Base-by-base conservation (phyloP, 2,888 invertebrate genomes). In the Chloroclystis v-ata region DNA sequence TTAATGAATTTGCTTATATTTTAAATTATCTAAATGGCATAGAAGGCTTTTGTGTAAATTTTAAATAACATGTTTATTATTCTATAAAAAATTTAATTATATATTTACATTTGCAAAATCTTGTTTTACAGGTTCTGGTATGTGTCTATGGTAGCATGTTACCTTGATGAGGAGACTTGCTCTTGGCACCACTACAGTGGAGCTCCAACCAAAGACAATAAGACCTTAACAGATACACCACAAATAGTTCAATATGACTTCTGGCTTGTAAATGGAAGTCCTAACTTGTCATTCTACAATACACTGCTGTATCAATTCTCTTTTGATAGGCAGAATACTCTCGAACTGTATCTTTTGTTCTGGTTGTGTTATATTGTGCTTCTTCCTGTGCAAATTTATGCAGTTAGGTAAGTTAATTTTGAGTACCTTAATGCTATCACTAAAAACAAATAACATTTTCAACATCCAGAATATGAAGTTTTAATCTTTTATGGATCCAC, bases 241-340 rank as follows among this genome's bases (percentile, higher is more conserved):
- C 85, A 86, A 55, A 74, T 59, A 28, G 61, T 87, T 37, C 80
- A 90, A 41, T 99, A 98, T 78, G 96, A 99, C 76, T 93, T 99
- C 59, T 97, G 97, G 94, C 89, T 99, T 37, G 98, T 98, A 5
- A 99, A 99, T 82, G 98, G 98, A 16, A 95, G 96, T 81, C 99
- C 99, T 0, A 95, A 95, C 72, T 90, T 92, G 62, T 95, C 95
- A 49, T 91, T 94, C 51, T 94, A 94, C 67, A 97, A 96, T 76
- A 94, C 95, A 47, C 90, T 98, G 65, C 92, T 95, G 47, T 97
- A 97, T 83, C 97, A 99, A 76, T 98, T 98, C 78, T 98, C 98
- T 0, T 98, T 97, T 83, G 98, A 99, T 72, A 91, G 95, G 71
- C 97, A 97, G 80, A 96, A 97, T 75, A 94, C 97, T 6, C 89